Base-by-base conservation (phyloP, 2,113 vertebrate species). In the Octodon degus region DNA sequence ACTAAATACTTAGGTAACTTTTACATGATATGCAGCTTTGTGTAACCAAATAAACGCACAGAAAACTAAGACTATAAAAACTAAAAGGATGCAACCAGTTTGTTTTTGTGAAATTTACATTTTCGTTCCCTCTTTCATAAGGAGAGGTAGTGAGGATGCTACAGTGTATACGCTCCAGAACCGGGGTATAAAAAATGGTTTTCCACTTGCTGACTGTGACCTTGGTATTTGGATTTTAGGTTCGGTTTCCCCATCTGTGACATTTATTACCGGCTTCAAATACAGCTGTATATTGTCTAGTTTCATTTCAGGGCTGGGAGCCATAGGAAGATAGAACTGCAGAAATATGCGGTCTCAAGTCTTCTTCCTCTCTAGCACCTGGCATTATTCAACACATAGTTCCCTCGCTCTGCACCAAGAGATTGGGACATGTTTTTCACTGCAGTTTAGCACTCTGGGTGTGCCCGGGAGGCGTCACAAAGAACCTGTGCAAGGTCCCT, bases 381-480 rank as follows among this genome's bases (percentile, higher is more conserved):
- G 86, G 50, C 77, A 65, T 68, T 27, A 77, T n/a, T 79, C 58
- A 34, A 32, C 17, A 30, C 79, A 3, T 22, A 89, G 67, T 94
- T 84, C 4, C 67, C 22, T 70, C 55, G 62, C 58, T 3, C 30
- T 83, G 86, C 90, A 43, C 72, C 5, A 24, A 88, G 89, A 86
- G 93, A 77, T 19, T 68, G 72, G 79, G 62, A 76, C 83, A 0
- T 86, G 94, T 62, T 94, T 96, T 80, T 50, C 72, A 58, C 68
- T 27, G 95, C 95, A 91, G 83, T 22, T 89, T 5, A 30, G 85
- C n/a, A 16, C 67, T 17, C 93, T 89, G 96, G 96, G 97, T 96
- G 95, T 97, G 95, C 91, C 94, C 34, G 83, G 92, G 40, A 91
- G 91, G 94, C 81, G 68, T 94, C 95, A 91, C 93, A 86, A 84